phyloP scores from a whole-genome alignment of 2,888 invertebrate genomes.

The Formica aserva region DNA sequence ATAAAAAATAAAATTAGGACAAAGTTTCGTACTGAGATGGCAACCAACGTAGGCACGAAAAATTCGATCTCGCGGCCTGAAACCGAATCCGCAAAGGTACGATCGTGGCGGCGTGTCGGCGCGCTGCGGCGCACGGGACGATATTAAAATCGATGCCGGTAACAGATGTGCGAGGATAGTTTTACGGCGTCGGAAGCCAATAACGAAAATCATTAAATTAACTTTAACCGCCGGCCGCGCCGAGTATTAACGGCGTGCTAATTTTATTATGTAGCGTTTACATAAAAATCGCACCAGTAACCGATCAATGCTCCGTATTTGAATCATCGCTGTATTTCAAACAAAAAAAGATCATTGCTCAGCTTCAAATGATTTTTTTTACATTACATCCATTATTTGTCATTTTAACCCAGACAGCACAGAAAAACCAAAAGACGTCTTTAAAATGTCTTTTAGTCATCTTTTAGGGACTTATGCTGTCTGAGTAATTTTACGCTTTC shows the following conservation, averaged over 20 bases:
- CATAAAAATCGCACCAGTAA: slow-evolving; percentile 73
- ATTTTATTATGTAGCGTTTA: slow-evolving; percentile 82
- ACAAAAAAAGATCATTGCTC: background rate
- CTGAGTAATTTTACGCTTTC: background rate
- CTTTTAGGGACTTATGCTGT: no score
- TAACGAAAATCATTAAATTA: slow-evolving; percentile 85
- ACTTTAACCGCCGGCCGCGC: slow-evolving; percentile 77
- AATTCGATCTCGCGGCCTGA: slow-evolving; percentile 41
- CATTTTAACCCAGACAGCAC: no score
- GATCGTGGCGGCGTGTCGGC: slow-evolving; percentile 55
- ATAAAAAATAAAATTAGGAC: background rate
- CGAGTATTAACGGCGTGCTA: slow-evolving; percentile 81
- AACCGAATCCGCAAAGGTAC: slow-evolving; percentile 48
- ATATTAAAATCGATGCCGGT: slow-evolving; percentile 84
- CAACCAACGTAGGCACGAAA: slow-evolving; percentile 19
- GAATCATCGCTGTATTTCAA: background rate
- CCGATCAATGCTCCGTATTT: background rate
- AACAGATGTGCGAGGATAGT: slow-evolving; percentile 84
- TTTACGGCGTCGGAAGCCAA: slow-evolving; percentile 82
- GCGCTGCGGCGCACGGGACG: slow-evolving; percentile 68
- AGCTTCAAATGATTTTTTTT: background rate
- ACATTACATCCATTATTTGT: background rate
- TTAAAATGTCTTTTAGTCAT: no score
- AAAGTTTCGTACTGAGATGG: slow-evolving; percentile 13
- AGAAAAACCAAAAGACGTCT: no score